A percentile compares a stretch with the other conserved stretches of the same genome.
Conservation (phyloP, 2,888 invertebrate genomes). For the Acleris sparsana region DNA sequence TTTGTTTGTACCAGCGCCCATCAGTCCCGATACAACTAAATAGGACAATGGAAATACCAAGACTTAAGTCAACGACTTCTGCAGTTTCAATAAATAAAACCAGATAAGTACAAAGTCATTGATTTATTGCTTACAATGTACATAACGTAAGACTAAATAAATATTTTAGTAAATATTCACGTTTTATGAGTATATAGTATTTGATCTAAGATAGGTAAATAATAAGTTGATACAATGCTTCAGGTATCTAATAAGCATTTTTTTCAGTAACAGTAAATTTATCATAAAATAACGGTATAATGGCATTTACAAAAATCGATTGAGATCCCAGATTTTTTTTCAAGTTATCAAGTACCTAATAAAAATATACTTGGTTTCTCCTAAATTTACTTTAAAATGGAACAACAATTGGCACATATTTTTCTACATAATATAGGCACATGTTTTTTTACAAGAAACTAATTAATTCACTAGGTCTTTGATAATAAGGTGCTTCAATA, state of each 20-base stretch:
- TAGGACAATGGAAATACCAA: conserved; percentile 20
- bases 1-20: no score
- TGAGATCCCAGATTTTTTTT: no score
- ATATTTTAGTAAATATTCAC: neutral
- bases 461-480: no score
- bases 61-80: conserved; percentile 8
- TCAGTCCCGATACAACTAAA: conserved; percentile 5
- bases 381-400: no score
- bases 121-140: conserved; percentile 21
- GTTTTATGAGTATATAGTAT: conserved; percentile 9
- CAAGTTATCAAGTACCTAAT: no score
- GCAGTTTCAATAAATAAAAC: conserved; percentile 20
- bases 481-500: no score
- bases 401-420: no score
- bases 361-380: no score
- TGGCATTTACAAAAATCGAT: no score
- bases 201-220: neutral
- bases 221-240: neutral
- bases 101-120: conserved; percentile 15
- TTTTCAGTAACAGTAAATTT: neutral
- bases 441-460: no score
- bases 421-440: no score
- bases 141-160: conserved; percentile 9
- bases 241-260: neutral
- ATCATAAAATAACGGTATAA: neutral